A percentile compares a stretch with the other conserved stretches of the same genome.
Conservation (phyloP, 2,113 vertebrate species). For the Tupaia chinensis region DNA sequence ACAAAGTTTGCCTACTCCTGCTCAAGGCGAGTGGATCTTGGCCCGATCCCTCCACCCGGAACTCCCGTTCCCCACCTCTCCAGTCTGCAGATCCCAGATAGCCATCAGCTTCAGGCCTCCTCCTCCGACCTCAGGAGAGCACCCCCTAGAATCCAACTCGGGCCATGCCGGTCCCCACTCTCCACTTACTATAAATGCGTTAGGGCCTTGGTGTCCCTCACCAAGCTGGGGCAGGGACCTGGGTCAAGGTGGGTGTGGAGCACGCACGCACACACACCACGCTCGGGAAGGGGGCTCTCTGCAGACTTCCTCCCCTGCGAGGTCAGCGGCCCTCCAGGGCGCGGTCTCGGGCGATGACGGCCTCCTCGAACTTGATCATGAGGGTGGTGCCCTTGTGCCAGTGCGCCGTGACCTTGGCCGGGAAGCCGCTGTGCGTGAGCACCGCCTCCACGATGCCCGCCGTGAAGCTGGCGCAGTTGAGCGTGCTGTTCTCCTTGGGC, state of each 20-base stretch:
- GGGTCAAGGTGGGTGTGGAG: background rate
- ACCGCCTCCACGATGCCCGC: slow-evolving; percentile 95
- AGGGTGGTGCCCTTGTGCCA: slow-evolving; percentile 98
- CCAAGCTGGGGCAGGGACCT: background rate
- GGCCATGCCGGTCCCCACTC: background rate
- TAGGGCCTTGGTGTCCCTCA: background rate
- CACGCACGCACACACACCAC: slow-evolving; percentile 53
- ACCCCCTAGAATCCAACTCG: background rate
- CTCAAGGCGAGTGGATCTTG: background rate
- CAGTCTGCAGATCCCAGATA: background rate
- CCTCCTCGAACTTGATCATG: slow-evolving; percentile 98
- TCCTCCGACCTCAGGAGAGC: too few relatives aligned
- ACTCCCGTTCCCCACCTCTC: too few relatives aligned
- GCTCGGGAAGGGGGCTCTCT: background rate
- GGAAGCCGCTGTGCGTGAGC: slow-evolving; percentile 94
- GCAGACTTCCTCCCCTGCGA: slow-evolving; percentile 2
- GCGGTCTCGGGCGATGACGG: slow-evolving; percentile 94
- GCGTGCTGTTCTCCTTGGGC: slow-evolving; percentile 96
- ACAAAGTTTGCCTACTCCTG: background rate
- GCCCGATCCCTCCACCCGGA: too few relatives aligned
- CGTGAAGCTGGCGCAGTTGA: slow-evolving; percentile 97
- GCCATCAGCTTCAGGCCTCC: background rate
- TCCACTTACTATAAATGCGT: rapidly evolving
- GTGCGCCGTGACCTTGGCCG: slow-evolving; percentile 95
- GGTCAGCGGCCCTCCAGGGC: slow-evolving; percentile 92